A percentile compares a stretch with the other conserved stretches of the same genome.
Evolutionary conservation across 2,888 invertebrate species (phyloP).

Genomic region (Sphaerophoria rueppellii): DNA sequence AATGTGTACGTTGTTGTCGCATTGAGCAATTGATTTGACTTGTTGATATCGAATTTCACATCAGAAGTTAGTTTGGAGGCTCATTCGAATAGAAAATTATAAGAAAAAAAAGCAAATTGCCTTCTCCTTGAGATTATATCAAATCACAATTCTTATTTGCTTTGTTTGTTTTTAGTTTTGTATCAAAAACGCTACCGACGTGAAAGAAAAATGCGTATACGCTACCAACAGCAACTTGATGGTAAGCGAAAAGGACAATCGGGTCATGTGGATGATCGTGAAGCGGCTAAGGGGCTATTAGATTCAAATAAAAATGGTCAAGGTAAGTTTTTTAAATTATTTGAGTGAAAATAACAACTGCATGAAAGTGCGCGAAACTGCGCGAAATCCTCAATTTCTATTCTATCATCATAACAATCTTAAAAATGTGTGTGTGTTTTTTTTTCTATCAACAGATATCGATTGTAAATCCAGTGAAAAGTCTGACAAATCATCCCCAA

Average conservation of each 20-base stretch:
- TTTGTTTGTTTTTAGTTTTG: conserved; percentile 84
- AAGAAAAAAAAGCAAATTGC: conserved; percentile 24
- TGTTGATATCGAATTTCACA: conserved; percentile 74
- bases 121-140: conserved; percentile 59
- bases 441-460: conserved; percentile 76
- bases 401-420: not conserved
- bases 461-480: conserved; percentile 81
- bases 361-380: conserved; percentile 30
- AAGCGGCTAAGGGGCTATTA: conserved; percentile 80
- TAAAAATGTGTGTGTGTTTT: conserved; percentile 68
- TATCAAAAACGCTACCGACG: conserved; percentile 95
- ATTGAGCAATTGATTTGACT: conserved; percentile 69
- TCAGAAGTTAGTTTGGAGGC: conserved; percentile 35
- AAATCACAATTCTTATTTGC: conserved; percentile 40
- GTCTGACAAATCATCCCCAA: conserved; percentile 79
- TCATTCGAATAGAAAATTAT: conserved; percentile 42
- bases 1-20: conserved; percentile 51
- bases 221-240: conserved; percentile 93
- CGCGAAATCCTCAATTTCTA: not conserved
- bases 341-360: conserved; percentile 20
- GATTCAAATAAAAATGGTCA: conserved; percentile 91
- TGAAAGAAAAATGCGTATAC: conserved; percentile 91
- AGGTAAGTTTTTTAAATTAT: conserved; percentile 84
- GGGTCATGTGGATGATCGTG: conserved; percentile 89
- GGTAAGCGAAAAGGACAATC: conserved; percentile 86